Percentiles rank a stretch among this genome's conserved stretches.
Evolutionary conservation across 2,113 vertebrate species (phyloP).

Genomic region (Chionodraco myersi): DNA sequence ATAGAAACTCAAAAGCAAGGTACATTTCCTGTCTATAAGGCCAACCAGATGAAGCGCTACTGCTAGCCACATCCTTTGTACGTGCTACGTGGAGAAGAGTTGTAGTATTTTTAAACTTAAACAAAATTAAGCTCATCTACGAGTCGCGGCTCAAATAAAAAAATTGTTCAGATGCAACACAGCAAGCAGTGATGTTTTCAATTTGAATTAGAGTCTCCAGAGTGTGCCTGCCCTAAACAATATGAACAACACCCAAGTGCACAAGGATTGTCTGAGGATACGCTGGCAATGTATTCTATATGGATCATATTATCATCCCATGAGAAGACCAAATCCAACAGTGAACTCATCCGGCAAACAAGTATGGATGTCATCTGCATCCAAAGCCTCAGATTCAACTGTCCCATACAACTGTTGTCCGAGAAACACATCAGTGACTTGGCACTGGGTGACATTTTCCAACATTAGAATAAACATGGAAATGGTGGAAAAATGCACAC

Average conservation of each 20-base stretch:
- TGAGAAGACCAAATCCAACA: constrained; percentile 1
- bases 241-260: constrained; percentile 9
- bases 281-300: neutral
- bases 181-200: constrained; percentile 16
- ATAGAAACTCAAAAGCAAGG: too few relatives aligned
- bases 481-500: neutral
- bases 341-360: neutral
- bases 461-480: neutral
- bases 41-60: too few relatives aligned
- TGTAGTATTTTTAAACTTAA: neutral
- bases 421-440: neutral
- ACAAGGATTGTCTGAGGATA: neutral
- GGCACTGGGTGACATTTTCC: neutral
- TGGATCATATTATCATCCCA: constrained; percentile 7
- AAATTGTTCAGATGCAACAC: constrained; percentile 18
- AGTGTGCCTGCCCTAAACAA: constrained; percentile 6
- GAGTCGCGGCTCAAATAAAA: constrained; percentile 23
- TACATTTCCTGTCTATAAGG: too few relatives aligned
- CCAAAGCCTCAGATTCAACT: neutral
- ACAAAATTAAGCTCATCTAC: constrained; percentile 14
- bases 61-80: too few relatives aligned
- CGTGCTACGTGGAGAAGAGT: too few relatives aligned
- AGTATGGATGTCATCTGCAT: neutral
- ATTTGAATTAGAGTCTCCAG: constrained; percentile 14
- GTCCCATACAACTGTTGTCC: neutral